Conservation (phyloP, 2,888 invertebrate species). For the Tipula confusa region DNA sequence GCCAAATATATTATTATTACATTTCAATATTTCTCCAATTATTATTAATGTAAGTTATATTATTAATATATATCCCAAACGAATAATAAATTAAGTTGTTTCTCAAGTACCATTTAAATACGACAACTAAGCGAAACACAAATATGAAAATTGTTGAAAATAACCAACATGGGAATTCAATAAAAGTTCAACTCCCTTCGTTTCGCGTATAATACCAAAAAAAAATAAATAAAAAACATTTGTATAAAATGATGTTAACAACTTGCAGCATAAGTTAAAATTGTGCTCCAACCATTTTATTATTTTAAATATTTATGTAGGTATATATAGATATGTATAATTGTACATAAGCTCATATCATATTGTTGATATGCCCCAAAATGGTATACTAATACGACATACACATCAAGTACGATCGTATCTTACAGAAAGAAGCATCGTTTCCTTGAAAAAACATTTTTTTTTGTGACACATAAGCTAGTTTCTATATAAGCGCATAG, state of each 20-base stretch:
- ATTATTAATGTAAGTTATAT: too few species aligned
- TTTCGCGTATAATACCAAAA: neutral
- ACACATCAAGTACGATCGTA: neutral
- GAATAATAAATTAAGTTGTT: neutral
- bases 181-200: neutral
- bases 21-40: too few species aligned
- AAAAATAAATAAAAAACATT: neutral
- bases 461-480: neutral
- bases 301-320: neutral
- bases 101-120: neutral
- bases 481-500: neutral
- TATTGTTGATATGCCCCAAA: neutral
- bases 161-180: neutral
- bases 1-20: too few species aligned
- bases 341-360: neutral
- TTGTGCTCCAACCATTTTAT: neutral
- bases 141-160: neutral
- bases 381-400: neutral
- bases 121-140: neutral
- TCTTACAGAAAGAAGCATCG: neutral
- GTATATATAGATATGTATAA: neutral
- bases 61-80: too few species aligned
- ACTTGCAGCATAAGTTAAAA: neutral
- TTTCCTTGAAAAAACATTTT: neutral
- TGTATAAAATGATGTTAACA: slow-evolving; percentile 3